Conservation (phyloP, 2,113 vertebrate genomes). For the Ciconia stormi region DNA sequence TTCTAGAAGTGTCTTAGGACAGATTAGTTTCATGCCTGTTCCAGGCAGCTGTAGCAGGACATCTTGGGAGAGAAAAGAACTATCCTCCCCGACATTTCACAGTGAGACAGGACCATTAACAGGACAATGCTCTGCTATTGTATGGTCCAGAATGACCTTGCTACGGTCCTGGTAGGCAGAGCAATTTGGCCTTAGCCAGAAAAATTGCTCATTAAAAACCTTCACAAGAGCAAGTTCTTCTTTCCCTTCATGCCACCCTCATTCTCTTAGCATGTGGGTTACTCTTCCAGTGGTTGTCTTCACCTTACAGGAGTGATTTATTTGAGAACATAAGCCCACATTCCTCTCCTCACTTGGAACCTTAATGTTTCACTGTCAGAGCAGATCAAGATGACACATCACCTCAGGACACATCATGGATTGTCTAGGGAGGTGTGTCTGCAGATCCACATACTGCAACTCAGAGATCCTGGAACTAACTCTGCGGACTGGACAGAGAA, state of each 20-base stretch:
- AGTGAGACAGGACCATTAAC: background rate
- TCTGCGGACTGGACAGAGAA: fast-evolving
- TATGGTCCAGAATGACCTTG: background rate
- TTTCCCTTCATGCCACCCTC: background rate
- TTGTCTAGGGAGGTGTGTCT: background rate
- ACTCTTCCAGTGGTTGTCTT: background rate
- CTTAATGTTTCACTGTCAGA: background rate
- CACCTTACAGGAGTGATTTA: background rate
- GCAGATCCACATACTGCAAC: background rate
- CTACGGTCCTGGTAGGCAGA: background rate
- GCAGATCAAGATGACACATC: background rate
- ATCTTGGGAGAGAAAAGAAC: background rate
- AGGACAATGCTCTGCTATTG: background rate
- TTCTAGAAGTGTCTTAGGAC: background rate
- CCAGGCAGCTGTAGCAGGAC: background rate
- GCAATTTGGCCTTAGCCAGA: background rate
- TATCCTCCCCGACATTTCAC: background rate
- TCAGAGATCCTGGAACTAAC: background rate
- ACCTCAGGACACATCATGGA: background rate
- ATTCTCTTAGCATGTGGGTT: background rate
- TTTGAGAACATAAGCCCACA: fast-evolving
- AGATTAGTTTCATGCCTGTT: background rate
- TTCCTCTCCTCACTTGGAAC: background rate
- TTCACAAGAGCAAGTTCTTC: background rate
- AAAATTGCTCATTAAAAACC: background rate